Conservation (phyloP, 2,888 invertebrate genomes). For the Cephus pulcher region DNA sequence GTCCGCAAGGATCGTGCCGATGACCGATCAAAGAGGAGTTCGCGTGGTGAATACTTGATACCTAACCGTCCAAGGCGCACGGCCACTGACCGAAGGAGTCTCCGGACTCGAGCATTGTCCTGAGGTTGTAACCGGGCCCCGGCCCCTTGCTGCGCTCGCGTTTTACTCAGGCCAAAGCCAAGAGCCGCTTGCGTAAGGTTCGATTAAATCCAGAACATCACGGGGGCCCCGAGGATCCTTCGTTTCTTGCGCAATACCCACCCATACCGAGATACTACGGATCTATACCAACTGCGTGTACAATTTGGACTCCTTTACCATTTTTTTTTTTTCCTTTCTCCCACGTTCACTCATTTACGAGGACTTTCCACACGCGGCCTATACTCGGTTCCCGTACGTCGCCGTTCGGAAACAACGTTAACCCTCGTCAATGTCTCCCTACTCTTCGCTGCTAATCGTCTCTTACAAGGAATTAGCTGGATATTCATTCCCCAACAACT, state of each 20-base stretch:
- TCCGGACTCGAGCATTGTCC: constrained; percentile 50
- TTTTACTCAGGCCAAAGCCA: background rate
- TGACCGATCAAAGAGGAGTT: constrained; percentile 62
- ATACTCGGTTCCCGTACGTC: background rate
- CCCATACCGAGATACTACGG: no score
- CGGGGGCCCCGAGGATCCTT: background rate
- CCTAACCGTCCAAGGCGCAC: constrained; percentile 58
- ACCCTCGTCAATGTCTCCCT: constrained; percentile 3
- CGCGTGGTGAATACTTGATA: constrained; percentile 62
- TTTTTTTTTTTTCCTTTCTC: background rate
- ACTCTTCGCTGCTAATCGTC: background rate
- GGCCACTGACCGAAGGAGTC: constrained; percentile 56
- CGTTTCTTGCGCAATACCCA: background rate
- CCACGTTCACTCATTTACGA: background rate
- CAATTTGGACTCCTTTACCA: background rate
- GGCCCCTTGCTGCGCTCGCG: background rate
- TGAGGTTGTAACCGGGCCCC: constrained; percentile 16
- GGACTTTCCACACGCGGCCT: background rate
- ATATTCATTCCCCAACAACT: background rate
- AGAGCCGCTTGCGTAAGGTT: background rate
- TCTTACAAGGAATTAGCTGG: background rate
- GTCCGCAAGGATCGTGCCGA: constrained; percentile 58
- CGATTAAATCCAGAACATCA: background rate
- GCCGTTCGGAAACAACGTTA: background rate
- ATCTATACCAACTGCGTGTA: background rate